Base-by-base conservation (phyloP, 2,113 vertebrate genomes). In the Alligator mississippiensis region DNA sequence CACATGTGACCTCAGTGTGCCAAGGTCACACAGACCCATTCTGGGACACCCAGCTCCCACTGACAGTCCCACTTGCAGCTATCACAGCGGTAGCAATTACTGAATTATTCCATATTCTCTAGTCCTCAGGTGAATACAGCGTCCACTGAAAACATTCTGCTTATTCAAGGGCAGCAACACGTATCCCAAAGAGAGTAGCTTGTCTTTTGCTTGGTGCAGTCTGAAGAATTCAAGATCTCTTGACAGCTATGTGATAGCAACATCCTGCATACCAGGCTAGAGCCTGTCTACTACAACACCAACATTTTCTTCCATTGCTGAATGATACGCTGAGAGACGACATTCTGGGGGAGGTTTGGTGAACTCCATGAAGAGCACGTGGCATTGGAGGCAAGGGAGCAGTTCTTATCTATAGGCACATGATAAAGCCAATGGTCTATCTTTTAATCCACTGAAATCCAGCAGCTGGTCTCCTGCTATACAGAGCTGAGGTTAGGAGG, bases 21-120 rank as follows among this genome's bases (percentile, higher is more conserved):
- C 30, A 18, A 0, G 2, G 24, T 80, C 25, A 38, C 79, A 21
- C 0, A 0, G 34, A 14, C 5, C 6, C 5, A 16, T 0, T 1
- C 4, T 4, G 0, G 1, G 64, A 38, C 28, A 80, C 66, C 70
- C 76, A 17, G 58, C 19, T 24, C 4, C 34, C 27, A 30, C 0
- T 1, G 14, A 16, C 34, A 85, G 11, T 30, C 21, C 17, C 0
- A 1, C 27, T 76, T 84, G 18, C 11, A 10, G 4, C 2, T 1
- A 0, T 11, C 3, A 1, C 14, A 60, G 3, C n/a, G 60, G 62
- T 60, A 25, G 28, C 58, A 17, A 2, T 24, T 1, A 19, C 34
- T 38, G 30, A 24, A 47, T 11, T 12, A 72, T 47, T 4, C 70
- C 70, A 47, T 3, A 19, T 11, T 22, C 30, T 38, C 19, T 72